Percentiles rank a stretch among this genome's conserved stretches.
Conservation (phyloP, 2,888 invertebrate genomes). For the Selenia dentaria region DNA sequence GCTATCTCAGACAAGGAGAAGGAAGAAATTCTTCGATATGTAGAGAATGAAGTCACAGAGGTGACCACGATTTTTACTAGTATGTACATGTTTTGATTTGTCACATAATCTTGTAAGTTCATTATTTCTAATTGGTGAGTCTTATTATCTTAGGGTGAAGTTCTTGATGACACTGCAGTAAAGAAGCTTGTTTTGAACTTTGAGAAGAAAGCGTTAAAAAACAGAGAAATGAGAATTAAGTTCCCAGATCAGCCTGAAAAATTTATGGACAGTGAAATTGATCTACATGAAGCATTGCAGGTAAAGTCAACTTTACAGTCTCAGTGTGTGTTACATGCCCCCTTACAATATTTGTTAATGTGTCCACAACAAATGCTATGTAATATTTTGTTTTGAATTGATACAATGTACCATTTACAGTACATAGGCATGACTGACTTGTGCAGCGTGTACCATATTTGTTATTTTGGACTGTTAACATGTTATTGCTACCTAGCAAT, state of each 20-base stretch:
- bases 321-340: no score
- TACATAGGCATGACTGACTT: no score
- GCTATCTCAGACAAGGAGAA: conserved; percentile 89
- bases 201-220: conserved; percentile 96
- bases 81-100: background rate
- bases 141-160: conserved; percentile 87
- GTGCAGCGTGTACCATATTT: no score
- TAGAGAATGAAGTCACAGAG: conserved; percentile 92
- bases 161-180: conserved; percentile 93
- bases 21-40: conserved; percentile 92
- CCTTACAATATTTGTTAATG: no score
- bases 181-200: conserved; percentile 96
- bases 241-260: conserved; percentile 98
- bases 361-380: no score
- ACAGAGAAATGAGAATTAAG: conserved; percentile 99
- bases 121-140: no score
- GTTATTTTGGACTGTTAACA: no score
- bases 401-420: no score
- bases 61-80: conserved; percentile 55
- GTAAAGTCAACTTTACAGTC: no score
- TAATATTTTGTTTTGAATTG: no score
- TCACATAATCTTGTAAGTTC: no score
- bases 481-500: no score
- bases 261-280: conserved; percentile 99
- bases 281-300: conserved; percentile 94